Evolutionary conservation across 2,113 vertebrate genomes (phyloP).

Genomic region (Charadrius vociferus): DNA sequence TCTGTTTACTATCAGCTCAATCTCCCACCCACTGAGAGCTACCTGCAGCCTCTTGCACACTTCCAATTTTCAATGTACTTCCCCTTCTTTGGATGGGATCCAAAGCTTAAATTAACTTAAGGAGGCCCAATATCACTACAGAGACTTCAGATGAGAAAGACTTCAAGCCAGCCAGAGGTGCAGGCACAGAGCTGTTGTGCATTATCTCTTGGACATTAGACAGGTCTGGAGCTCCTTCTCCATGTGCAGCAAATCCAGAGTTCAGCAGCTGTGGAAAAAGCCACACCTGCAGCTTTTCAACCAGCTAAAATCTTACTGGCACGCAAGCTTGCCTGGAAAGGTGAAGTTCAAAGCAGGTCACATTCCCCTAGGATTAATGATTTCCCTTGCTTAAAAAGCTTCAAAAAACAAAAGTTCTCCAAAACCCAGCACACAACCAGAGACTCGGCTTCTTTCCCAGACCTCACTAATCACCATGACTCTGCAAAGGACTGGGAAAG

Average conservation of each 20-base stretch:
- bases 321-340: not conserved
- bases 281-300: not conserved
- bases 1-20: not conserved
- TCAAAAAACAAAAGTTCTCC: not conserved
- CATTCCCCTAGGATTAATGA: not conserved
- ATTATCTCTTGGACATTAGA: not conserved
- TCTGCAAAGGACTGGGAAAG: not conserved
- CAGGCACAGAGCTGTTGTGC: not conserved
- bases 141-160: not conserved
- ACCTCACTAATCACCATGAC: not conserved
- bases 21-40: not conserved
- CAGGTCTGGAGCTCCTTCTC: not conserved
- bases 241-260: not conserved
- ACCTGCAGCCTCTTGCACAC: not conserved
- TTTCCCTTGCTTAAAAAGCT: not conserved
- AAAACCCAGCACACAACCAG: not conserved
- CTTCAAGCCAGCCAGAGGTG: not conserved
- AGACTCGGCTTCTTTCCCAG: not conserved
- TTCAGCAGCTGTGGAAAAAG: not conserved
- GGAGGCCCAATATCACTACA: not conserved
- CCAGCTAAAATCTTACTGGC: not conserved
- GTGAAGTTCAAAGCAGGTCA: not conserved
- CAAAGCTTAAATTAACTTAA: constrained; percentile 22
- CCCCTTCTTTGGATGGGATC: not conserved
- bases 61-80: not conserved